These are phyloP conservation scores for Drosophila mauritiana DNA, from an alignment of 1,140 invertebrate genomes.

Conservation along the genomic window DNA sequence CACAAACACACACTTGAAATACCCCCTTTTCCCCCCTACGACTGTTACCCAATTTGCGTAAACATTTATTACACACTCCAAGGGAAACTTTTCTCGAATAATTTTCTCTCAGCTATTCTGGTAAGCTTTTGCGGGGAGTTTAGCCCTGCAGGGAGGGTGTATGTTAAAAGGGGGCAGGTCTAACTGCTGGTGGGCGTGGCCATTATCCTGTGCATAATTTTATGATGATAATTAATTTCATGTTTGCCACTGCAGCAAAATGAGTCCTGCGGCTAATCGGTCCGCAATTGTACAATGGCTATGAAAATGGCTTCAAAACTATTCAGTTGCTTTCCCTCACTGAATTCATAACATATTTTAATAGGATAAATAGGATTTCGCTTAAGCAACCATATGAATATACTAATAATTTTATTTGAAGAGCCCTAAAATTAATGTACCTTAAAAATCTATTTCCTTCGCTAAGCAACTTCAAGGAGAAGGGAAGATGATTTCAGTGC, in stretches of 20 bases:
- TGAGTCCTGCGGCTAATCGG: constrained; percentile 32
- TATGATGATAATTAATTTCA: constrained; percentile 75
- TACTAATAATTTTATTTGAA: no score
- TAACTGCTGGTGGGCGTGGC: constrained; percentile 28
- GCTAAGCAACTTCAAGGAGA: rapidly evolving
- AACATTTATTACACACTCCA: constrained; percentile 75
- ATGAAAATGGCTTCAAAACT: constrained; percentile 26
- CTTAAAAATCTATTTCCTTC: neutral
- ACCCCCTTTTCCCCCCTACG: neutral
- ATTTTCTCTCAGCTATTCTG: constrained; percentile 48
- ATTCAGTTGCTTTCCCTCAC: neutral
- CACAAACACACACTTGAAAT: constrained; percentile 30
- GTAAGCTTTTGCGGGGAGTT: neutral
- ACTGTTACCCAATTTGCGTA: constrained; percentile 62
- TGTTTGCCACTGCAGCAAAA: constrained; percentile 34
- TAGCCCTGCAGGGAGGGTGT: neutral
- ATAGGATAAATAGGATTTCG: neutral
- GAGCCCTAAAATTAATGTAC: neutral
- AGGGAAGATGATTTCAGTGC: no score
- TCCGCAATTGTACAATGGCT: constrained; percentile 10
- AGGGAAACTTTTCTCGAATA: constrained; percentile 60
- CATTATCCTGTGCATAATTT: constrained; percentile 65
- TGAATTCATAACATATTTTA: neutral
- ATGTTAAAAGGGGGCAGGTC: neutral
- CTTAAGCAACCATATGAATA: no score